Evolutionary conservation across 2,797 vertebrate genomes (phyloP), one percentile per base, ranked within the genome.

Genomic region (Coranthus polyacanthus): DNA sequence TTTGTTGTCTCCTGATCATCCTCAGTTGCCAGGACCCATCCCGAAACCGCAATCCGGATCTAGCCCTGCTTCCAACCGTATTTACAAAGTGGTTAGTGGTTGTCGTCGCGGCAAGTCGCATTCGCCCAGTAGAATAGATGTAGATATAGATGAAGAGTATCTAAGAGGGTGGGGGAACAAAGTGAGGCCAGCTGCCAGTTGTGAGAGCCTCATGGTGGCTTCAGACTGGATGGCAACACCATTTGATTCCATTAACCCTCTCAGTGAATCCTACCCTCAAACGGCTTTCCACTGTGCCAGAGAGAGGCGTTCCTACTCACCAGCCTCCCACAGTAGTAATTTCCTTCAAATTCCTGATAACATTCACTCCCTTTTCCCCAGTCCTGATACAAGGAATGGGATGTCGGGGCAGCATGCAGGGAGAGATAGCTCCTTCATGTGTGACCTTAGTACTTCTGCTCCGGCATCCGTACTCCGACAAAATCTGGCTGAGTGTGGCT

Each of bases 111-210:
- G 3, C 20, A 47, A n/a, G 34, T 75, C 84, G 0, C 72, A 68
- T 56, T 91, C 90, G 17, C 92, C 90, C 43, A 1, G 29, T 86
- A 92, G 88, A 84, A 8, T 89, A 92, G 85, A 89, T 3, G 43
- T 90, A 91, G 82, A 88, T 0, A 4, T 73, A 71, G 62, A 78
- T 7, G 12, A 22, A 46, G 44, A 55, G 9, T 21, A 20, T 34
- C n/a, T 0, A 17, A 8, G 1, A n/a, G 7, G 15, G 11, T 7
- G 15, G 50, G 1, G 2, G 3, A 58, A 12, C 1, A 18, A 0
- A 12, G 8, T 38, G 21, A 61, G 21, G 64, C 7, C 34, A n/a
- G 18, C 73, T 18, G 0, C 4, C 56, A 86, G 85, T 52, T 12
- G 53, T 0, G 59, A 79, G 15, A 37, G 0, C 45, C 7, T 90